These are phyloP conservation scores for Philantomba maxwellii DNA, from an alignment of 2,113 vertebrate genomes.

Conservation along the genomic window DNA sequence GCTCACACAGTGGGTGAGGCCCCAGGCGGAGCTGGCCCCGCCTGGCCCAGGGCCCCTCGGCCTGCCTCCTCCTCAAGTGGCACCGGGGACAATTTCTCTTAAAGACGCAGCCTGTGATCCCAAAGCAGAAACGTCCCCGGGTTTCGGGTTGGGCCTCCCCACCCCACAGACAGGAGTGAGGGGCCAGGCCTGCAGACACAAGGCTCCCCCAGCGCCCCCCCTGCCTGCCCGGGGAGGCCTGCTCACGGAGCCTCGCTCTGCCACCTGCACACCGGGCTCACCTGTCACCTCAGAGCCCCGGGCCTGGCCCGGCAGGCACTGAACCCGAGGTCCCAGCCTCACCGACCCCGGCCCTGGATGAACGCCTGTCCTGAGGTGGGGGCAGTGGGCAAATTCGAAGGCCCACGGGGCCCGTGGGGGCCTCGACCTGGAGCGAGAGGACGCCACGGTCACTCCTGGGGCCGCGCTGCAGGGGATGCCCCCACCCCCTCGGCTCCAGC, in stretches of 20 bases:
- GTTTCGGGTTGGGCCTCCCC: neutral
- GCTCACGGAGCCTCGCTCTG: neutral
- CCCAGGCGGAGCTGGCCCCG: neutral
- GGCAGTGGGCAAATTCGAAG: neutral
- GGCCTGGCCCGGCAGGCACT: neutral
- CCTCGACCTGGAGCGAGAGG: neutral
- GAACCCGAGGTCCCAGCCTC: neutral
- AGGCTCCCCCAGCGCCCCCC: neutral
- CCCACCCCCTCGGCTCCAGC: neutral
- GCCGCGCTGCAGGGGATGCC: neutral
- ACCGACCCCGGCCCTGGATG: neutral
- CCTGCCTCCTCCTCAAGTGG: neutral
- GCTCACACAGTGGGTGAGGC: too few species aligned
- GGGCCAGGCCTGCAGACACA: neutral
- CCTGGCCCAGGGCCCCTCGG: neutral
- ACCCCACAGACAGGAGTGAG: neutral
- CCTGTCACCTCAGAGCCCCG: too few species aligned
- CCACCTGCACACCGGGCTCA: neutral
- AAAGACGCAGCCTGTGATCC: neutral
- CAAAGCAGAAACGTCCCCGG: neutral
- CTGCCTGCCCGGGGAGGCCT: neutral
- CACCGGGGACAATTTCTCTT: neutral
- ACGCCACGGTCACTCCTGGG: neutral
- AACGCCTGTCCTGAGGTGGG: neutral
- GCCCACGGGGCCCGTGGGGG: too few species aligned